These are phyloP conservation scores for Lanistes nyassanus DNA, from an alignment of 1,140 invertebrate species.

Conservation along the genomic window DNA sequence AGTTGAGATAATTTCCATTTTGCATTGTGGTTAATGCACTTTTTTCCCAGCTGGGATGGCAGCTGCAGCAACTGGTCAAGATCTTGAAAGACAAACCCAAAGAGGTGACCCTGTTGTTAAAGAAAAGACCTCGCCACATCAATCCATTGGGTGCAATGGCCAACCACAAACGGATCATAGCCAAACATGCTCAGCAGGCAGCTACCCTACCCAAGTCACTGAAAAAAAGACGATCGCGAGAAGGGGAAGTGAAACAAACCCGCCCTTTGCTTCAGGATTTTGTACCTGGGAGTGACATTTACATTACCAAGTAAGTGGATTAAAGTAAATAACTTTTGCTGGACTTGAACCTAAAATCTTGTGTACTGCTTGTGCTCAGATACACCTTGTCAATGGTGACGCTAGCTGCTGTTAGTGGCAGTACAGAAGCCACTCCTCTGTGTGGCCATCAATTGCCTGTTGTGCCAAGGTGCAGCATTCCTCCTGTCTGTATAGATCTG, in stretches of 20 bases:
- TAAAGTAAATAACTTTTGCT: too few relatives aligned
- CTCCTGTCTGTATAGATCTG: too few relatives aligned
- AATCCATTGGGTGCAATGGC: conserved; percentile 83
- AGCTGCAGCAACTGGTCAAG: conserved; percentile 81
- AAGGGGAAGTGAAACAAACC: conserved; percentile 51
- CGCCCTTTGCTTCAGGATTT: conserved; percentile 57
- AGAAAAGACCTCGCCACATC: conserved; percentile 84
- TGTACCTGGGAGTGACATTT: conserved; percentile 46
- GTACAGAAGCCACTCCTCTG: too few relatives aligned
- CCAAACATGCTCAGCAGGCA: conserved; percentile 46
- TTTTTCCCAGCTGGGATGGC: conserved; percentile 78
- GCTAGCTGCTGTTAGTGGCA: too few relatives aligned
- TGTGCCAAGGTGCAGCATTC: too few relatives aligned
- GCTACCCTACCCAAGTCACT: conserved; percentile 59
- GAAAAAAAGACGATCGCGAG: conserved; percentile 55
- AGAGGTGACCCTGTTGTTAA: conserved; percentile 84
- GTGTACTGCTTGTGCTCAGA: too few relatives aligned
- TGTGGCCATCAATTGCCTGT: too few relatives aligned
- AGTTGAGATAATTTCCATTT: too few relatives aligned
- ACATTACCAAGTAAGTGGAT: conserved; percentile 35
- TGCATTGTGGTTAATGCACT: neutral
- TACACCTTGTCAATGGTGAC: too few relatives aligned
- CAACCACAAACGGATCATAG: conserved; percentile 42
- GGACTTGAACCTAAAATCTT: too few relatives aligned
- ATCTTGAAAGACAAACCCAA: conserved; percentile 81